Evolutionary conservation across 2,888 invertebrate species (phyloP).

Genomic region (Melanostoma scalare): DNA sequence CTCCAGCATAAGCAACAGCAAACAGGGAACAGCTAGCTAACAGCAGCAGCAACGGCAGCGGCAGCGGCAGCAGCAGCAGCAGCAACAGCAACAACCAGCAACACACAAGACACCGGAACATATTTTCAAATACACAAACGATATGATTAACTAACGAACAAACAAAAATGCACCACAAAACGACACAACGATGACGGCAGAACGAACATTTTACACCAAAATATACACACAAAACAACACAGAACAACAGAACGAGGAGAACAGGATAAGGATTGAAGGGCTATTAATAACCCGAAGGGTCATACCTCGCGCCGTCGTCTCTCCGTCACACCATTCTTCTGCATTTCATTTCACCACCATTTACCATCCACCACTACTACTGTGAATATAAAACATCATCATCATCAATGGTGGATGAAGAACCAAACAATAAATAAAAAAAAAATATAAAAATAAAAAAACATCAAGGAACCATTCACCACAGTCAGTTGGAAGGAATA

Average conservation of each 20-base stretch:
- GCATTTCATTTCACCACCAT: constrained; percentile 71
- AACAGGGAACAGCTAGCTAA: constrained; percentile 22
- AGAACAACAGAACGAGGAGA: constrained; percentile 66
- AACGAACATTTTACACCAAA: constrained; percentile 73
- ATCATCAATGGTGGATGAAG: constrained; percentile 40
- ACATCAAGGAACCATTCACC: constrained; percentile 53
- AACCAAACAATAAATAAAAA: constrained; percentile 4
- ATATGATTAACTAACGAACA: constrained; percentile 73
- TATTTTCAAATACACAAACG: constrained; percentile 72
- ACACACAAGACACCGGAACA: constrained; percentile 69
- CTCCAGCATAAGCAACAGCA: constrained; percentile 42
- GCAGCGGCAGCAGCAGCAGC: constrained; percentile 19
- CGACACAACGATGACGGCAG: constrained; percentile 73
- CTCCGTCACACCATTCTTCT: constrained; percentile 68
- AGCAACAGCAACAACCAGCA: constrained; percentile 25
- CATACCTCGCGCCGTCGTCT: constrained; percentile 66
- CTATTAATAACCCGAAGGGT: constrained; percentile 73
- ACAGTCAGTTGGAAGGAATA: constrained; percentile 44
- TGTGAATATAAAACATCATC: constrained; percentile 29
- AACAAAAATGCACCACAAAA: constrained; percentile 73
- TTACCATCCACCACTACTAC: constrained; percentile 61
- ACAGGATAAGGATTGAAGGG: constrained; percentile 73
- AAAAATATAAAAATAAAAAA: not conserved
- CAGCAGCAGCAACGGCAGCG: constrained; percentile 32
- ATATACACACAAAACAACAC: constrained; percentile 66